Percentiles rank a stretch among this genome's conserved stretches.
These are phyloP conservation scores for Pollimyrus isidori DNA, from an alignment of 2,113 vertebrate species.

Conservation along the genomic window DNA sequence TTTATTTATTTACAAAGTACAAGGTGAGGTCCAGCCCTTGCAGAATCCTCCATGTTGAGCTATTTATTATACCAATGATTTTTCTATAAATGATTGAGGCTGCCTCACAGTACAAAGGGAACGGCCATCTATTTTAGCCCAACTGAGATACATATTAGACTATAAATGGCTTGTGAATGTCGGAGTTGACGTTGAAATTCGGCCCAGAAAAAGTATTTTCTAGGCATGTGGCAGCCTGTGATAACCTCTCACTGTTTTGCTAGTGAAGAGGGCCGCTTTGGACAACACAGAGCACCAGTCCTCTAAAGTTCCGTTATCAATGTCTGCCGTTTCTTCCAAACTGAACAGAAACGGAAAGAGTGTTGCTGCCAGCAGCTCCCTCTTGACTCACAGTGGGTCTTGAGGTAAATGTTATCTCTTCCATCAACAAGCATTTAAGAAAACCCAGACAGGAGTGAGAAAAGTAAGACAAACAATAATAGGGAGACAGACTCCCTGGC, in stretches of 20 bases:
- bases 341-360: not conserved
- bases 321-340: not conserved
- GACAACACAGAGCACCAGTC: not conserved
- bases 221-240: too few relatives aligned
- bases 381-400: not conserved
- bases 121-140: not conserved
- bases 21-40: not conserved
- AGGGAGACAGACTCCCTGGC: conserved; percentile 7
- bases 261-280: not conserved
- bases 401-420: not conserved
- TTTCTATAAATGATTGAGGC: not conserved
- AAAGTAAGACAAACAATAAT: conserved; percentile 4
- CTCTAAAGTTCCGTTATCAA: not conserved
- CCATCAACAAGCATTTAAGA: conserved; percentile 10
- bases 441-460: conserved; percentile 6
- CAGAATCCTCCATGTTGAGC: not conserved
- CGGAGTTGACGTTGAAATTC: not conserved
- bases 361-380: not conserved
- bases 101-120: not conserved
- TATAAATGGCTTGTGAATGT: not conserved
- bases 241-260: not conserved
- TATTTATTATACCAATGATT: not conserved
- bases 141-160: not conserved
- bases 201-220: not conserved
- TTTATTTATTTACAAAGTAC: not conserved